Evolutionary conservation across 2,797 vertebrate species (phyloP).

Genomic region (Tragopan temminckii): DNA sequence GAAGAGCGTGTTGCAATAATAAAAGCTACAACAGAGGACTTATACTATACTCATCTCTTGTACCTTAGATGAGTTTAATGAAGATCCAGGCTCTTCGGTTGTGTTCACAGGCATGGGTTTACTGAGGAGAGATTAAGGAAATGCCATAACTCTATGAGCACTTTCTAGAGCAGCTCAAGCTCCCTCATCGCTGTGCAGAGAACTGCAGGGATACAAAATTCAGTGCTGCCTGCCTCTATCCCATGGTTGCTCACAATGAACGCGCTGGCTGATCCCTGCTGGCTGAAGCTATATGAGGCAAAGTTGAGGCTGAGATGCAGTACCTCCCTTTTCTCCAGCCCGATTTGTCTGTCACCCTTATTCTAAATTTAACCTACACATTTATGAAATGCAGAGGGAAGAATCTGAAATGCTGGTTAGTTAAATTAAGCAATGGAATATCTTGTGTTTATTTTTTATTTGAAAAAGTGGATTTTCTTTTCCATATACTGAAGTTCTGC

Average conservation of each 20-base stretch:
- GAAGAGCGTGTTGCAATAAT: not conserved
- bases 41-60: not conserved
- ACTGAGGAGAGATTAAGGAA: not conserved
- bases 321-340: not conserved
- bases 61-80: not conserved
- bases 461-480: slow-evolving; percentile 16
- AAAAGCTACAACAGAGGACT: not conserved
- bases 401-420: not conserved
- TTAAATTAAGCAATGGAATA: slow-evolving; percentile 8
- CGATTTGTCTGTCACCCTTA: not conserved
- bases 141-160: not conserved
- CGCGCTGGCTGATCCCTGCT: not conserved
- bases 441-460: not conserved
- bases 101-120: not conserved
- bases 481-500: not conserved
- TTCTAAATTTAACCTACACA: not conserved
- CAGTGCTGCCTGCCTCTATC: not conserved
- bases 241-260: not conserved
- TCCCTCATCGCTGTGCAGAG: not conserved
- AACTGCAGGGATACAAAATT: not conserved
- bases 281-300: not conserved
- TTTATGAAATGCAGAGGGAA: slow-evolving; percentile 12
- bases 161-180: rapidly evolving
- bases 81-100: not conserved
- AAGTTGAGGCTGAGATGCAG: not conserved